Conservation (phyloP, 2,113 vertebrate genomes). For the Nettapus auritus region DNA sequence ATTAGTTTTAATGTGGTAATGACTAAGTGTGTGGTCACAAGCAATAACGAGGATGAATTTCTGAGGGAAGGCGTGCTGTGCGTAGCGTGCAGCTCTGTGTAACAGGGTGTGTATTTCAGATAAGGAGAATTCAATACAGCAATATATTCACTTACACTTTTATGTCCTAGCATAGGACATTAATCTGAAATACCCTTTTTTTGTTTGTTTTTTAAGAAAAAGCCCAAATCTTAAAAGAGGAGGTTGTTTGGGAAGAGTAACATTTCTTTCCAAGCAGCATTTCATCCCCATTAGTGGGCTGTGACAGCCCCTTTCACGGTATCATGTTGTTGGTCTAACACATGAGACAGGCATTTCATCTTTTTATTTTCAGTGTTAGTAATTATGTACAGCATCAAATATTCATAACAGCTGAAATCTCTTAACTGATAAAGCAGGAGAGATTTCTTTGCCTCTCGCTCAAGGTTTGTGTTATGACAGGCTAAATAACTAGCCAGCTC, state of each 20-base stretch:
- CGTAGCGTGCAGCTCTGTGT: neutral
- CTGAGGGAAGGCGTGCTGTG: neutral
- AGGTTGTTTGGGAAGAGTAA: neutral
- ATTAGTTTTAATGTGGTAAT: neutral
- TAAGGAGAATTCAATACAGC: neutral
- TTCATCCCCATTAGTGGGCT: neutral
- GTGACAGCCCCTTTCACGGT: neutral
- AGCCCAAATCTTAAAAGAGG: neutral
- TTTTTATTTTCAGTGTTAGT: slow-evolving; percentile 5
- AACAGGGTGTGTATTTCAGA: neutral
- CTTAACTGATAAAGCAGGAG: neutral
- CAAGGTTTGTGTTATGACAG: neutral
- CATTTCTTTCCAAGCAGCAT: neutral
- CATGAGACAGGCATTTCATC: neutral
- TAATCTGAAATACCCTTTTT: neutral
- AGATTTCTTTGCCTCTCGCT: neutral
- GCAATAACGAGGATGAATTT: neutral
- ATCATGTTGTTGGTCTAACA: neutral
- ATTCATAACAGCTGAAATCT: neutral
- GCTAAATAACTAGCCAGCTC: neutral
- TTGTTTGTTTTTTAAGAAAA: neutral
- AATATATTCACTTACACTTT: neutral
- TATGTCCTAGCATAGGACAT: neutral
- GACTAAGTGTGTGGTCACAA: neutral
- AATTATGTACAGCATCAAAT: neutral